Percentiles rank a stretch among this genome's conserved stretches.
Conservation (phyloP, 2,113 vertebrate genomes). For the Regulus satrapa region DNA sequence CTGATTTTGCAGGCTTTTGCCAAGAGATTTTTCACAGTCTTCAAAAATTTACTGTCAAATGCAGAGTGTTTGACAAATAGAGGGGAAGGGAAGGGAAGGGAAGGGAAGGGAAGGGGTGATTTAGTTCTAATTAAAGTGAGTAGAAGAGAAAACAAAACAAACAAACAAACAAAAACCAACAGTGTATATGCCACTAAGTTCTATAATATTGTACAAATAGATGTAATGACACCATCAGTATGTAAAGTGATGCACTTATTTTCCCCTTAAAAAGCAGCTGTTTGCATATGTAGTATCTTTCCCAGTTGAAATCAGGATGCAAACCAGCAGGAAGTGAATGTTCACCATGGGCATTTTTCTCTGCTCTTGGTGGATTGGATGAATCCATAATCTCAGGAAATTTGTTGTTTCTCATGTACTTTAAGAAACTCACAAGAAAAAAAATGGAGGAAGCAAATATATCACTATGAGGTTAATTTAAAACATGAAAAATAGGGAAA, state of each 20-base stretch:
- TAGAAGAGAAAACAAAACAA: background rate
- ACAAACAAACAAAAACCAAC: too few species aligned
- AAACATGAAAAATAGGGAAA: background rate
- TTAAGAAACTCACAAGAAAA: background rate
- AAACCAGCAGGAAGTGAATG: background rate
- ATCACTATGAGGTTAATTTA: background rate
- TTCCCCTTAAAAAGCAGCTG: slow-evolving; percentile 13
- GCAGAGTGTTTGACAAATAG: too few species aligned
- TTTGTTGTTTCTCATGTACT: background rate
- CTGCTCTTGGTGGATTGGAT: background rate
- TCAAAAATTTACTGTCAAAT: too few species aligned
- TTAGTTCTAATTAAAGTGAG: background rate
- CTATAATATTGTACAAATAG: background rate
- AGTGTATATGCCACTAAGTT: background rate
- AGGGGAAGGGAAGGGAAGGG: background rate
- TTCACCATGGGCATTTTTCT: background rate
- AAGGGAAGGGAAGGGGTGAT: rapidly evolving
- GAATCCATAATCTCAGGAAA: background rate
- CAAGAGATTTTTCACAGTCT: background rate
- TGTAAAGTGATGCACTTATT: background rate
- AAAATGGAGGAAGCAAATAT: background rate
- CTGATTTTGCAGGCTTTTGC: background rate
- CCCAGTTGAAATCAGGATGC: background rate
- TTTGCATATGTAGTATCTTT: background rate
- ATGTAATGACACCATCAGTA: background rate